Evolutionary conservation across 2,888 invertebrate species (phyloP), one percentile per base, ranked within the genome.

Genomic region (Erebia aethiops): DNA sequence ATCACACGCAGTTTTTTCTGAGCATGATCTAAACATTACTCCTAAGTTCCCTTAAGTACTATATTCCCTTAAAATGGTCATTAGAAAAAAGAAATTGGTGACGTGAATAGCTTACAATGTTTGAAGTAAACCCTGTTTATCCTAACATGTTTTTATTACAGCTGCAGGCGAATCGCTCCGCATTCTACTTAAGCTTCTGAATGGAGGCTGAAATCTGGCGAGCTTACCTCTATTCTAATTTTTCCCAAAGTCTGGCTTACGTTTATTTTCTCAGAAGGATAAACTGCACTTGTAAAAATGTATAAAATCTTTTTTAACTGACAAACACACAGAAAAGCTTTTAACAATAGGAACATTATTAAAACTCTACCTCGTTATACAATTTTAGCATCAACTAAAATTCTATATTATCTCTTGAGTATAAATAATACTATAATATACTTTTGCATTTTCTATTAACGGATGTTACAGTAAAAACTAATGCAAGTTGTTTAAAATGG

Each of bases 151-250:
- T 71, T 71, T 74, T 74, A 70, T 69, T 71, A 72, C 72, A 69
- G 72, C 65, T 71, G 58, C 69, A 64, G 35, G 71, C 61, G 69
- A 71, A 69, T 51, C 70, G 71, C 70, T 72, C 70, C 63, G 73
- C 70, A 74, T 73, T 76, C 70, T 71, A 71, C 74, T 67, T 74
- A 76, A 74, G 74, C 74, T 74, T 71, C 74, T 74, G 69, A 74
- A 76, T 76, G 70, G 74, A 71, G 71, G 66, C 70, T 73, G 70
- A 75, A 75, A 73, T 75, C 74, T 74, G 65, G 73, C 72, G 69
- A 68, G 75, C 76, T 75, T 72, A 72, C 73, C 18, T 69, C 73
- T 70, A 73, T 73, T 71, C 68, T 71, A 73, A 73, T 71, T 63
- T 74, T 71, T 70, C 56, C 64, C 61, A 70, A 71, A 74, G 74